Base-by-base conservation (phyloP, 2,888 invertebrate genomes). In the Pocota personata region DNA sequence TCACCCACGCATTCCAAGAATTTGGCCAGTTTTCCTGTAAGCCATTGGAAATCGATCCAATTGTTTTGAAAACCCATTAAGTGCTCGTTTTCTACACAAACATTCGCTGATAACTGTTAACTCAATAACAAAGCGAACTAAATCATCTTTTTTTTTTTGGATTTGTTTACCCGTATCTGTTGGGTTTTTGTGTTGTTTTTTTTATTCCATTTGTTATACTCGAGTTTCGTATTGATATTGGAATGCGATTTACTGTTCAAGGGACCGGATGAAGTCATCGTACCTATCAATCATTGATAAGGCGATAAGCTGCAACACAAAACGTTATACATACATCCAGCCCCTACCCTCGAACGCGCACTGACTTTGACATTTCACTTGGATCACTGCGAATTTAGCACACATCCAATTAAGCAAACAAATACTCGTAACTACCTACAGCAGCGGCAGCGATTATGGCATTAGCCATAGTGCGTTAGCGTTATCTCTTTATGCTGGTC, bases 241-340 rank as follows among this genome's bases (percentile, higher is more conserved):
- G 72, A 78, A 67, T 83, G 78, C 83, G 78, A 78, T 62, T 77
- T 72, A 43, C 19, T 69, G 60, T 67, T 46, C 62, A 19, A 52
- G 46, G 55, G 37, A 46, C 55, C 60, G 72, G 24, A 73, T 78
- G 72, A 78, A 83, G 83, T 83, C 79, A 83, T 78, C 60, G 73
- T 12, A 73, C 73, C 73, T 73, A 83, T 83, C 83, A 83, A 83
- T 83, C 78, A 83, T 73, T 83, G 83, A 83, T 78, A 79, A 78
- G 30, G 27, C 67, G 67, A 67, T 83, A 73, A 83, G 72, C 62
- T 35, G 14, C 21, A 55, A 12, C 30, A 66, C 62, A 37, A 35
- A 12, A 3, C 48, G 12, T 48, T 27, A 27, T 24, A 27, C 57
- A 35, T 6, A 58, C 24, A 40, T 4, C 24, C n/a, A n/a, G n/a